A percentile compares a stretch with the other conserved stretches of the same genome.
Evolutionary conservation across 2,113 vertebrate genomes (phyloP).

Genomic region (Catagonus wagneri): DNA sequence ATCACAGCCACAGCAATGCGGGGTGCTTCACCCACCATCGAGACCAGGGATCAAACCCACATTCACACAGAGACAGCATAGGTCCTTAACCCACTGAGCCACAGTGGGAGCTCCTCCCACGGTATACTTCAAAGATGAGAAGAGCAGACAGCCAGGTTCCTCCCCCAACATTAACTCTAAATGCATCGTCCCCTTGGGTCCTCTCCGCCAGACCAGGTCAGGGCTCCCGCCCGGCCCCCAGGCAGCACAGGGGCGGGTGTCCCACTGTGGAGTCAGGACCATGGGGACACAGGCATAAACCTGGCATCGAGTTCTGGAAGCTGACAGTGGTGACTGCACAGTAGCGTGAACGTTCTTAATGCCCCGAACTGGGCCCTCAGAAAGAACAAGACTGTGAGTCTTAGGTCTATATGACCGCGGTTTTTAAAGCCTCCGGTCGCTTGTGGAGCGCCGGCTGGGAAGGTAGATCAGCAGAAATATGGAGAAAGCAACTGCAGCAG

Average conservation of each 20-base stretch:
- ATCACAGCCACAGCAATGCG: too few species aligned
- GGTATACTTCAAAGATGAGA: background rate
- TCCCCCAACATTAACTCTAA: rapidly evolving
- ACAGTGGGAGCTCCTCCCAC: too few species aligned
- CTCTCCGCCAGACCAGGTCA: background rate
- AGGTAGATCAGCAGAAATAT: background rate
- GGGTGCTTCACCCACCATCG: too few species aligned
- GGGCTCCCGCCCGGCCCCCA: background rate
- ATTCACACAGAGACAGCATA: too few species aligned
- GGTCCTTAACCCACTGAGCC: too few species aligned
- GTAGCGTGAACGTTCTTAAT: too few species aligned
- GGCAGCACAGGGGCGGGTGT: background rate
- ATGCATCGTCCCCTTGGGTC: too few species aligned
- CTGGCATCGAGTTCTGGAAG: background rate
- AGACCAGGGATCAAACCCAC: too few species aligned
- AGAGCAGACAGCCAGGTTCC: background rate
- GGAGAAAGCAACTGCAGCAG: background rate
- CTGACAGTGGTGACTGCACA: background rate
- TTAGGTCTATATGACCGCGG: background rate
- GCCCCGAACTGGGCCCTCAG: background rate
- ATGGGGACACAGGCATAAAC: rapidly evolving
- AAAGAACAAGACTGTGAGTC: background rate
- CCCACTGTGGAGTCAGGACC: rapidly evolving
- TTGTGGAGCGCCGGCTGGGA: background rate
- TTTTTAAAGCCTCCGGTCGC: background rate